Evolutionary conservation across 2,888 invertebrate species (phyloP), one percentile per base, ranked within the genome.

Genomic region (Mimas tiliae): DNA sequence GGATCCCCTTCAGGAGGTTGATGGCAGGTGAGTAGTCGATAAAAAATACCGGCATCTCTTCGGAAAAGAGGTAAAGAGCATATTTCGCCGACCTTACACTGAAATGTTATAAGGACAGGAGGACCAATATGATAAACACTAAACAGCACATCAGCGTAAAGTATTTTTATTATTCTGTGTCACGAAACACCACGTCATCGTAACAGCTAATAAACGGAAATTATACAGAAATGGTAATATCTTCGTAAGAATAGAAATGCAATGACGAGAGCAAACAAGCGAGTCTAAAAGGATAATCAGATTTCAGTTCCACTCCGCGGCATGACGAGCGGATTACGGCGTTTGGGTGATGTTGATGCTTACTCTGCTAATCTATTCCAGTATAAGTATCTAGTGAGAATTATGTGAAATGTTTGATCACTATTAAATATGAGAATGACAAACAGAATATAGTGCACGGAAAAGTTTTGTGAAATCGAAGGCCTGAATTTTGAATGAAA

Each of bases 241-340:
- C 11, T 34, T 58, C 55, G 55, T 48, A 58, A 55, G 47, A 58
- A 55, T 65, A 66, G 45, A 66, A 63, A 63, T 65, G 65, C 65
- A 65, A 47, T 38, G 62, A 48, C 19, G 58, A 58, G 47, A 50
- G 64, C 68, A 66, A 68, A 67, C 70, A 64, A 48, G 66, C 38
- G 53, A 21, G 47, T 19, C 62, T 62, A 53, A 63, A 63, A 65
- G 50, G 64, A 69, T 73, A 74, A 78, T 73, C 71, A 47, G 70
- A 74, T 74, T 72, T 67, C 68, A 58, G 55, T 70, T 67, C 63
- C 63, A 72, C 70, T 73, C 47, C 48, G 67, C 67, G 67, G 67
- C 63, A 68, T 68, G 68, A 70, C 69, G 52, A 66, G 51, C 52
- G 67, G 67, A 67, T 67, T 65, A 65, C 53, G 50, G 16, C 55